Evolutionary conservation across 2,797 vertebrate genomes (phyloP), one percentile per base, ranked within the genome.

Genomic region (Pelochelys cantorii): DNA sequence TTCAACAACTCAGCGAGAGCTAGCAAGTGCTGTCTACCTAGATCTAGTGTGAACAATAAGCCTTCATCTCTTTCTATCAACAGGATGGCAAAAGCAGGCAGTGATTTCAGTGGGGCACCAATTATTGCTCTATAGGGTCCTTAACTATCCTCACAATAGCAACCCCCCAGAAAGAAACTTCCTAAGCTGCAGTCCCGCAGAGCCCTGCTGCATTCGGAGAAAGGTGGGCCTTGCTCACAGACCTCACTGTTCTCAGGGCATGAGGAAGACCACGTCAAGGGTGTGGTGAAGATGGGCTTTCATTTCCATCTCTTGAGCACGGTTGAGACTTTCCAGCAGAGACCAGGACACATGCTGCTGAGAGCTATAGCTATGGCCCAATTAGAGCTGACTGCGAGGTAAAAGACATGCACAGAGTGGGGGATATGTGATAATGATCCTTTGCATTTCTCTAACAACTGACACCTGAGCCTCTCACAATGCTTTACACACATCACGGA

Each of bases 401-500:
- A 90, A 79, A 90, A 86, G 93, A 34, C 80, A 90, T 3, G 3
- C 23, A 5, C 31, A 2, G 62, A 59, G 59, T 12, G 27, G 14
- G 0, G 0, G 83, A 59, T n/a, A 65, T 1, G 2, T n/a, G 12
- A 2, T 2, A 87, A 87, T 11, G 0, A 0, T 6, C 23, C 42
- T 54, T 18, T 48, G 83, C 83, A 85, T 88, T 93, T 0, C 0
- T 55, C 31, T 57, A 68, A 34, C 68, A 84, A 74, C 29, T 18
- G 13, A n/a, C 53, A 90, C 27, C 3, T 0, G 0, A 81, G 65
- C 74, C 4, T 0, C 0, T 34, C 81, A 83, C 62, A 23, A 0
- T 2, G 71, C 3, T 27, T 87, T 54, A n/a, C 34, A 42, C 0
- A 0, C 0, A 0, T 1, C 15, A 75, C 25, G 57, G 55, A 1